A percentile compares a stretch with the other conserved stretches of the same genome.
These are phyloP conservation scores for Nomada hirtipes DNA, from an alignment of 2,888 invertebrate genomes.

Conservation along the genomic window DNA sequence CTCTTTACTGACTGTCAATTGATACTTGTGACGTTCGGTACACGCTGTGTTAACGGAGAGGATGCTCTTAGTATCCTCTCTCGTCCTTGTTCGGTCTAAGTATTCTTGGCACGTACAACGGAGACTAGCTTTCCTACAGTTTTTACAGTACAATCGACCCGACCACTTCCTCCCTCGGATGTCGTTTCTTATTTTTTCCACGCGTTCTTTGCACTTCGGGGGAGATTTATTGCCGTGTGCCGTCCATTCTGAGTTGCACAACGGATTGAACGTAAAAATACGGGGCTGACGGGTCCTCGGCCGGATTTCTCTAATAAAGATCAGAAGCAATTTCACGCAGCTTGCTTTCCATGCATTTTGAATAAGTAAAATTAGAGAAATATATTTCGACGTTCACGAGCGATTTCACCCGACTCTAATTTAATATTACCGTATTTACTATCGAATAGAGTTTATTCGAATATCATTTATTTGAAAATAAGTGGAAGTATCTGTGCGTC, in stretches of 20 bases:
- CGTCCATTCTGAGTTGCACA: slow-evolving; percentile 23
- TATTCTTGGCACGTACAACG: slow-evolving; percentile 50
- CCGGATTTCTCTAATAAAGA: background rate
- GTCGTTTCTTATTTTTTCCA: background rate
- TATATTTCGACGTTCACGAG: no score
- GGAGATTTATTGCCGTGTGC: slow-evolving; percentile 37
- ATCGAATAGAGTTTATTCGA: no score
- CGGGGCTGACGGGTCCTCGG: background rate
- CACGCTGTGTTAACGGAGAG: slow-evolving; percentile 1
- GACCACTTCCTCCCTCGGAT: background rate
- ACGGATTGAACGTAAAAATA: slow-evolving; percentile 25
- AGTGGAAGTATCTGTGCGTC: no score
- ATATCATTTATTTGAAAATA: no score
- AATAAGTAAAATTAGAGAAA: no score
- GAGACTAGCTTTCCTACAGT: slow-evolving; percentile 21
- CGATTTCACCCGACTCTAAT: no score
- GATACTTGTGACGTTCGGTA: slow-evolving; percentile 18
- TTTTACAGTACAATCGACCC: slow-evolving; percentile 17
- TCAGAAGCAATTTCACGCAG: slow-evolving; percentile 31
- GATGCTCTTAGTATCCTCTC: background rate
- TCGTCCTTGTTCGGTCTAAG: background rate
- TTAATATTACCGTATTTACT: no score
- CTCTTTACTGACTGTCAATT: background rate
- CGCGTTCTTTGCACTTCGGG: slow-evolving; percentile 15
- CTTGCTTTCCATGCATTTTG: background rate